phyloP scores from a whole-genome alignment of 1,140 invertebrate genomes.

The Colletes gigas region DNA sequence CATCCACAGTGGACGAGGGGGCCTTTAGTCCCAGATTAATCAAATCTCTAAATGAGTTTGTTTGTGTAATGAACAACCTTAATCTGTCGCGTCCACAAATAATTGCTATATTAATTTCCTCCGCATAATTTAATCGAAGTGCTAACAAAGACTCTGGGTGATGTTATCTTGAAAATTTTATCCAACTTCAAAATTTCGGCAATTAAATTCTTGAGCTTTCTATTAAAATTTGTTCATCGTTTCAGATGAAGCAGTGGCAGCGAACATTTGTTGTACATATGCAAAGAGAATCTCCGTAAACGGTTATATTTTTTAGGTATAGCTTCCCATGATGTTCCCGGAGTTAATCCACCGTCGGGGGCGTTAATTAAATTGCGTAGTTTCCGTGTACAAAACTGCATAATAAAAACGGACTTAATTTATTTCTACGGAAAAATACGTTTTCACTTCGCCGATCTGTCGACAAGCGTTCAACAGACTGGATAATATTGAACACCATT shows the following conservation, averaged over 20 bases:
- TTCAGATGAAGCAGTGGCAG: slow-evolving; percentile 93
- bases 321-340: not conserved
- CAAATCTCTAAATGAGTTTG: slow-evolving; percentile 92
- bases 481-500: not conserved
- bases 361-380: not conserved
- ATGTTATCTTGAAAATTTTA: not conserved
- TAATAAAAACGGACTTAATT: not conserved
- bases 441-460: too few relatives aligned
- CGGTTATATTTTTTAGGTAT: too few relatives aligned
- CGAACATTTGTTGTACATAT: slow-evolving; percentile 84
- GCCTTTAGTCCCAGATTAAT: slow-evolving; percentile 94
- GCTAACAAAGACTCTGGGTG: not conserved
- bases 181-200: not conserved
- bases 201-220: too few relatives aligned
- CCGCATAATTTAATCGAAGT: not conserved
- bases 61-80: slow-evolving; percentile 96
- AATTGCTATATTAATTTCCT: slow-evolving; percentile 88
- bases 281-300: slow-evolving; percentile 40
- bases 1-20: slow-evolving; percentile 95
- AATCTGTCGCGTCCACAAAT: slow-evolving; percentile 97
- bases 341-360: slow-evolving; percentile 17
- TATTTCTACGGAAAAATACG: too few relatives aligned
- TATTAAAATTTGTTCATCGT: slow-evolving; percentile 70
- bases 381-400: not conserved
- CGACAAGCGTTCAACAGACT: too few relatives aligned